These are phyloP conservation scores for Caenorhabditis elegans DNA, from an alignment of 1,140 invertebrate genomes.

Conservation along the genomic window WBcel235 BX284605.5:633001-633500, in stretches of 20 bases:
- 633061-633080: background rate
- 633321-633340: background rate
- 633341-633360: background rate
- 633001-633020: background rate
- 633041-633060: background rate
- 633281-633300: background rate
- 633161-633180: too few relatives aligned
- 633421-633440: background rate
- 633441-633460: background rate
- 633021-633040: background rate
- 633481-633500: too few relatives aligned
- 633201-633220: too few relatives aligned
- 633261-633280: background rate
- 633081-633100: background rate
- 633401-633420: background rate
- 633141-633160: too few relatives aligned
- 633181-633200: too few relatives aligned
- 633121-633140: too few relatives aligned
- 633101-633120: too few relatives aligned
- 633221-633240: too few relatives aligned
- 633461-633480: background rate
- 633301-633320: background rate
- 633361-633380: background rate
- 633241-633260: background rate
- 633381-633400: background rate